phyloP scores from a whole-genome alignment of 2,797 vertebrate genomes.

The Huso huso region DNA sequence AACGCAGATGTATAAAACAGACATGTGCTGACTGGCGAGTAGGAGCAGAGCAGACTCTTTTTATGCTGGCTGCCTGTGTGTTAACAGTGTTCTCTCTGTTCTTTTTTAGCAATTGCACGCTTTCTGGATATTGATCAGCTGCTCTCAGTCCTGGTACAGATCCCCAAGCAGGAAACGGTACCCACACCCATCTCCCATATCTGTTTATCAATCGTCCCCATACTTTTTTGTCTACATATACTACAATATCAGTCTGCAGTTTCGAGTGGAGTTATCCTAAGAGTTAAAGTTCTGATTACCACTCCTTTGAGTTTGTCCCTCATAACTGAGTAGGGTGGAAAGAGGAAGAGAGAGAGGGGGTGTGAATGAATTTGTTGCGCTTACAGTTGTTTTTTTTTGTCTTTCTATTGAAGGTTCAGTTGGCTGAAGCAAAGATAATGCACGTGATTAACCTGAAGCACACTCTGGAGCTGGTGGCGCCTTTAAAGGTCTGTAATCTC shows the following conservation, averaged over 20 bases:
- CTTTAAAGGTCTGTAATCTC: slow-evolving; percentile 67
- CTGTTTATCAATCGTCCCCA: no score
- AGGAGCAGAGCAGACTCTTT: no score
- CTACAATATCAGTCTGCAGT: no score
- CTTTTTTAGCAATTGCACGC: slow-evolving; percentile 73
- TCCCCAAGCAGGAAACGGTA: slow-evolving; percentile 93
- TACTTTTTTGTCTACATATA: no score
- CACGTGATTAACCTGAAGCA: slow-evolving; percentile 93
- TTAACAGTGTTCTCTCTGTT: neutral
- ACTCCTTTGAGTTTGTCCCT: no score
- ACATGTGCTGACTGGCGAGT: no score
- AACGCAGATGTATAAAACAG: no score
- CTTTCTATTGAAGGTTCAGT: slow-evolving; percentile 64
- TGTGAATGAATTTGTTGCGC: neutral
- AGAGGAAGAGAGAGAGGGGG: neutral
- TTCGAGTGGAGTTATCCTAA: no score
- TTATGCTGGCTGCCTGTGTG: no score
- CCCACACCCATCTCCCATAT: no score
- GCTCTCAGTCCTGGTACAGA: slow-evolving; percentile 86
- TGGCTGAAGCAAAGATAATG: slow-evolving; percentile 89
- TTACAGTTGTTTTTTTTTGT: slow-evolving; percentile 1
- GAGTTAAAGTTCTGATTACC: no score
- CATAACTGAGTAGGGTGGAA: no score
- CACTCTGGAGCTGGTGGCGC: slow-evolving; percentile 81
- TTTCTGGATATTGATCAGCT: slow-evolving; percentile 94